Percentiles rank a stretch among this genome's conserved stretches.
These are phyloP conservation scores for Hoplostethus atlanticus DNA, from an alignment of 2,797 vertebrate species.

Conservation along the genomic window DNA sequence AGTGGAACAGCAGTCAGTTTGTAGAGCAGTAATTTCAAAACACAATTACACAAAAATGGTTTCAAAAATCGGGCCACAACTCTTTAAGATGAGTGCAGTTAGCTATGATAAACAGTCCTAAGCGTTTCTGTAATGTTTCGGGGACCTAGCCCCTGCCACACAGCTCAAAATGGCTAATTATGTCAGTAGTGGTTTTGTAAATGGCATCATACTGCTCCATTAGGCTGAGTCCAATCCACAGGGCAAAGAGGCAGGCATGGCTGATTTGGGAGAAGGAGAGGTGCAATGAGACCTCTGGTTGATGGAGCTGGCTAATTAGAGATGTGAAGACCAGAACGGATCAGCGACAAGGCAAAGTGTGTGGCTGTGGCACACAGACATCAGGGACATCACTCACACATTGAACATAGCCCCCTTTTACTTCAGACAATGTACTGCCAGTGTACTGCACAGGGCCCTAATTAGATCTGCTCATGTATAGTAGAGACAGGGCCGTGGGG, in stretches of 20 bases:
- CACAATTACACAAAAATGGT: not conserved
- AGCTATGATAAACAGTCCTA: slow-evolving; percentile 6
- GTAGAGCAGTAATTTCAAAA: not conserved
- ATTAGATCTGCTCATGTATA: slow-evolving; percentile 52
- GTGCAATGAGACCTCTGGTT: slow-evolving; percentile 4
- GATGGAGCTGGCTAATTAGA: slow-evolving; percentile 68
- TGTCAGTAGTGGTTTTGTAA: slow-evolving; percentile 47
- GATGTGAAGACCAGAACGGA: slow-evolving; percentile 58
- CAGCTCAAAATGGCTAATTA: slow-evolving; percentile 46
- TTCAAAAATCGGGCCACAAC: too few relatives aligned
- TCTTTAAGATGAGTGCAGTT: not conserved
- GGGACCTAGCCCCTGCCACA: not conserved
- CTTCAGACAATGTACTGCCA: slow-evolving; percentile 22
- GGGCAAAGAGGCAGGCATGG: slow-evolving; percentile 38
- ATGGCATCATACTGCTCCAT: slow-evolving; percentile 39
- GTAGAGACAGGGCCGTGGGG: slow-evolving; percentile 14
- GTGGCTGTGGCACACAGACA: slow-evolving; percentile 41
- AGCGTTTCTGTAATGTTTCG: slow-evolving; percentile 2
- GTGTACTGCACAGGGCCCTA: slow-evolving; percentile 21
- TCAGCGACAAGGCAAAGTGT: slow-evolving; percentile 48
- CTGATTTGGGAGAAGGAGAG: slow-evolving; percentile 57
- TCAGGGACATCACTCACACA: slow-evolving; percentile 55
- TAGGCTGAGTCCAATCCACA: slow-evolving; percentile 46
- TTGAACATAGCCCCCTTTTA: slow-evolving; percentile 39
- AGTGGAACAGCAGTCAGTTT: not conserved